These are phyloP conservation scores for Vanessa tameamea DNA, from an alignment of 1,140 invertebrate species.

Conservation along the genomic window DNA sequence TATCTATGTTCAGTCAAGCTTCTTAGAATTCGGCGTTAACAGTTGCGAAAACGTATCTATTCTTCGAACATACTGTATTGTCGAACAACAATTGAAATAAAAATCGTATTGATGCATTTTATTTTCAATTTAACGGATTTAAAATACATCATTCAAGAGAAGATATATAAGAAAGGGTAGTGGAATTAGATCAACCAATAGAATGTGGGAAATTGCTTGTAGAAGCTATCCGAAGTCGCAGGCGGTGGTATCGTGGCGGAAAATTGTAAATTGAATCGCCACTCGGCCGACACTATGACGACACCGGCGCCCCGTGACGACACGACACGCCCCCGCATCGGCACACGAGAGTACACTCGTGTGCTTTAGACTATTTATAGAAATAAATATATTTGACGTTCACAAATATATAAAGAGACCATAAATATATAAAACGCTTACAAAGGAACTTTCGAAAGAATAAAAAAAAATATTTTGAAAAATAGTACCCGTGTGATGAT, in stretches of 20 bases:
- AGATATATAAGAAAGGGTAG: not conserved
- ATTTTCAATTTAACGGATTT: not conserved
- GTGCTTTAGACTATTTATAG: not conserved
- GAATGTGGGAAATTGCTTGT: constrained; percentile 24
- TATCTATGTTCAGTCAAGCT: no score
- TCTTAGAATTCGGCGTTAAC: no score
- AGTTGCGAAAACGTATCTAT: no score
- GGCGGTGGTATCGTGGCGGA: constrained; percentile 58
- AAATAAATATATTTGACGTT: not conserved
- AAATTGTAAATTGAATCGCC: constrained; percentile 66
- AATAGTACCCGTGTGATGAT: no score
- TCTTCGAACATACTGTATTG: no score
- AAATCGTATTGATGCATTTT: not conserved
- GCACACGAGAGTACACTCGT: constrained; percentile 24
- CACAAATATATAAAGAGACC: no score
- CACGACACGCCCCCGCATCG: constrained; percentile 36
- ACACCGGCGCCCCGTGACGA: constrained; percentile 55
- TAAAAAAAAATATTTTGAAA: no score
- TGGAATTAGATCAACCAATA: constrained; percentile 26
- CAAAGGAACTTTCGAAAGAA: no score
- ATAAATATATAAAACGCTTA: no score
- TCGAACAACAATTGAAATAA: no score
- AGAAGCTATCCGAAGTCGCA: constrained; percentile 61
- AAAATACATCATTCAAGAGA: not conserved
- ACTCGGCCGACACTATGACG: constrained; percentile 37